Evolutionary conservation across 2,888 invertebrate species (phyloP).

Genomic region (Thecocarcelia acutangulata): DNA sequence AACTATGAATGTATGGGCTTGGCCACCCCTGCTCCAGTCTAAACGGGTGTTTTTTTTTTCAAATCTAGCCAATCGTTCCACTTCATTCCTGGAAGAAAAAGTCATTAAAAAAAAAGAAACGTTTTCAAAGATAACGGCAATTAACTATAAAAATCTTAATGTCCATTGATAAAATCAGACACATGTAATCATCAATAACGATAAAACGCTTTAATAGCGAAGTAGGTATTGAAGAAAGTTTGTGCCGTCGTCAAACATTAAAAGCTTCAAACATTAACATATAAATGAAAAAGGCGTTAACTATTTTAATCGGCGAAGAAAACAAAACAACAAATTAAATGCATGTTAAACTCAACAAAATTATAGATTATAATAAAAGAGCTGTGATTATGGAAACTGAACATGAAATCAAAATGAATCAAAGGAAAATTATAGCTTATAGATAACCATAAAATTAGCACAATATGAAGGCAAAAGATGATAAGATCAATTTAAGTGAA

Average conservation of each 20-base stretch:
- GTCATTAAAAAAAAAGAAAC: background rate
- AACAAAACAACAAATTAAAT: constrained; percentile 50
- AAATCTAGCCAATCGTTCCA: background rate
- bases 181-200: constrained; percentile 51
- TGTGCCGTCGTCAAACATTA: constrained; percentile 10
- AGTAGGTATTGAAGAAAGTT: constrained; percentile 17
- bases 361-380: constrained; percentile 50
- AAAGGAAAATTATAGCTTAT: constrained; percentile 54
- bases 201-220: constrained; percentile 34
- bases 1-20: no score
- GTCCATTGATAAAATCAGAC: constrained; percentile 57
- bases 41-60: background rate
- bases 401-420: constrained; percentile 49
- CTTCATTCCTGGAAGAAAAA: constrained; percentile 23
- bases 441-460: constrained; percentile 45
- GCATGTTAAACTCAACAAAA: constrained; percentile 50
- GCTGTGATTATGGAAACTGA: constrained; percentile 52
- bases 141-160: constrained; percentile 37
- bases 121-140: constrained; percentile 48
- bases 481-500: constrained; percentile 20
- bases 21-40: no score
- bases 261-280: constrained; percentile 54
- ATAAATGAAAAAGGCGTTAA: constrained; percentile 65
- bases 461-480: constrained; percentile 37
- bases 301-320: constrained; percentile 35